Evolutionary conservation across 2,113 vertebrate genomes (phyloP), one percentile per base, ranked within the genome.

Genomic region (Sminthopsis crassicaudata): DNA sequence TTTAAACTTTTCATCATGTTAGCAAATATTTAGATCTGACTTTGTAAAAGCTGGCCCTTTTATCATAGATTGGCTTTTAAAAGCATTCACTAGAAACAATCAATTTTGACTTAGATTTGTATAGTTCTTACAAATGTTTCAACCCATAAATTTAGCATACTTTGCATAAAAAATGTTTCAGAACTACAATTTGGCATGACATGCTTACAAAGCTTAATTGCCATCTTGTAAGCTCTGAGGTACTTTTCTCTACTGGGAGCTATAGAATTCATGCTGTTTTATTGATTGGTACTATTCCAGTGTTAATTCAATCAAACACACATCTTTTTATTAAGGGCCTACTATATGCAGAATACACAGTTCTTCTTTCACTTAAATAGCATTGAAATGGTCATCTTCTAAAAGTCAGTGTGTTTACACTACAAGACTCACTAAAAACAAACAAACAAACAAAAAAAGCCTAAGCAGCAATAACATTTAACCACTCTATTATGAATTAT

Each of bases 61-160:
- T 84, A 57, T 42, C 36, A 84, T 84, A 97, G 96, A 1, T 54
- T 94, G 51, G 3, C 89, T 96, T 46, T 84, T 97, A 97, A 97
- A 96, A 92, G 89, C 94, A 95, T 97, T 94, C 60, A 97, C 97
- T 97, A 97, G 98, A 98, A 97, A 98, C 95, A 97, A 97, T 93
- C 53, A 91, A 96, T 96, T 92, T 97, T 94, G 67, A 93, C 95
- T 97, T 93, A 96, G 96, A 93, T 92, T 96, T 53, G 92, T 23
- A 22, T 22, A 53, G 24, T 55, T 92, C 91, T 97, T 97, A 94
- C 97, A 60, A 97, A 96, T 96, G 93, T 95, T 94, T 97, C 89
- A 93, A 53, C 97, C 96, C 96, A 95, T 93, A 91, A 52, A 90
- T 50, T 36, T 95, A 90, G 94, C 19, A 94, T 53, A 8, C 92